Evolutionary conservation across 2,113 vertebrate species (phyloP), one percentile per base, ranked within the genome.

Genomic region (Genyomyrus donnyi): DNA sequence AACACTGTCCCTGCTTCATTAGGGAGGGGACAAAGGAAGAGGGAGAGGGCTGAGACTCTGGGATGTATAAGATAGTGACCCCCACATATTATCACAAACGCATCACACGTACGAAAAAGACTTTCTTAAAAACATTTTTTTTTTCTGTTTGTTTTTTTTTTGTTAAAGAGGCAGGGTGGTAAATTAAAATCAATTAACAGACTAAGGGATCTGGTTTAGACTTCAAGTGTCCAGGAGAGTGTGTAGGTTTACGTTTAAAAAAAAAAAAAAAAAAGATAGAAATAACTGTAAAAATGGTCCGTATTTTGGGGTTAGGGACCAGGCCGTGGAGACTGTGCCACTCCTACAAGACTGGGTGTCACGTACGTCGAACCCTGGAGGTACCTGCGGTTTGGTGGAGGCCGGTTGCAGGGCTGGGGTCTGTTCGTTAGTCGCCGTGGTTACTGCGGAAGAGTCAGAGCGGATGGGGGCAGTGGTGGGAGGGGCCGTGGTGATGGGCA

Each of bases 361-460:
- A 58, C 0, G 21, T 24, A 24, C 2, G 15, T 58, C 88, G 88
- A 87, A 19, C 62, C 27, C 45, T 35, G 87, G 89, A 90, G 94
- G 94, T 97, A 98, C 97, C 98, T 97, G 97, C 85, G 96, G 94
- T 92, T 95, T 95, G 91, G 96, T 95, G 87, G 97, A 97, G n/a
- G 97, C 95, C 62, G 96, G 95, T 24, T 96, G 95, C 91, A 96
- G 93, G 77, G 96, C 95, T 89, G 96, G 95, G 92, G 96, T 96
- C 92, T 97, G 97, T 92, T 98, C 97, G 0, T 95, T 96, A 90
- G 94, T 97, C 92, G 93, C 96, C 24, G 94, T 95, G 88, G 95
- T 93, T 92, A 98, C 97, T 85, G 95, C 90, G 2, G 94, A 95
- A 90, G 94, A 95, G 88, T 92, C 93, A 0, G 94, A 93, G 92